Evolutionary conservation across 2,113 vertebrate species (phyloP).

Genomic region (Chionomys nivalis): DNA sequence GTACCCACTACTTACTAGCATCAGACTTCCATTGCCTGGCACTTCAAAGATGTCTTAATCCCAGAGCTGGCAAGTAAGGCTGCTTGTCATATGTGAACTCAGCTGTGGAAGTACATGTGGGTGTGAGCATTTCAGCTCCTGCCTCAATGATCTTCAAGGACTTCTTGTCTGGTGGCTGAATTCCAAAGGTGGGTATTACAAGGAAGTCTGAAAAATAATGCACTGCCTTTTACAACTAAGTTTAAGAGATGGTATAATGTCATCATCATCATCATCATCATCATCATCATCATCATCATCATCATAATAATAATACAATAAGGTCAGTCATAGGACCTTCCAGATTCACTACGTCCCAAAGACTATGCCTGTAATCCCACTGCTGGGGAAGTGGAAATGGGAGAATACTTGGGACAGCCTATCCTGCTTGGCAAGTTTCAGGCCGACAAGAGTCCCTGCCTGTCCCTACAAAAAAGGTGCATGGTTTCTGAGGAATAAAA

Average conservation of each 20-base stretch:
- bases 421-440: background rate
- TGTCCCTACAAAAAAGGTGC: background rate
- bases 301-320: too few relatives aligned
- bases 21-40: conserved; percentile 26
- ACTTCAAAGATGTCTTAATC: conserved; percentile 2
- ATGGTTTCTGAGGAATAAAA: background rate
- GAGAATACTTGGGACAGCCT: background rate
- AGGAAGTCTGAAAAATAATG: background rate
- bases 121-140: background rate
- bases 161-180: background rate
- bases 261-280: too few relatives aligned
- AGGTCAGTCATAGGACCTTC: background rate
- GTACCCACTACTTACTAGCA: background rate
- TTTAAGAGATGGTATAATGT: background rate
- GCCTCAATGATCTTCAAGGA: background rate
- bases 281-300: too few relatives aligned
- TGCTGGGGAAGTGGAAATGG: background rate
- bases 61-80: background rate
- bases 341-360: background rate
- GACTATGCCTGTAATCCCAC: background rate
- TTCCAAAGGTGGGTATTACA: conserved; percentile 31
- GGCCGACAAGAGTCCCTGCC: background rate
- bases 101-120: background rate
- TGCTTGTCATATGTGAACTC: conserved; percentile 8
- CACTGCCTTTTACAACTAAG: background rate